Conservation (phyloP, 2,797 vertebrate genomes). For the Cephalopachus bancanus region DNA sequence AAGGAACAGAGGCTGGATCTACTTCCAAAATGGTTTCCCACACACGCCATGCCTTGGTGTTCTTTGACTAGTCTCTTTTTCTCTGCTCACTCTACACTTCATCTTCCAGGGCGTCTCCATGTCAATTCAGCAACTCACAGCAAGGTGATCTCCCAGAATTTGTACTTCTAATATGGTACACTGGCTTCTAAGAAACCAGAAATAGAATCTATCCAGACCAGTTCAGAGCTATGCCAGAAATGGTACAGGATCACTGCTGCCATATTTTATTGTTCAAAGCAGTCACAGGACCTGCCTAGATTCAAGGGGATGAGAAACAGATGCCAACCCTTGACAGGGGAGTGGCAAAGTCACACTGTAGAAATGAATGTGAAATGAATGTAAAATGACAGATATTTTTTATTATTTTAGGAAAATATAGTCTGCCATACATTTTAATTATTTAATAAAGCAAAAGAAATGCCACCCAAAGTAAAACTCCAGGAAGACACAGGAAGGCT, state of each 20-base stretch:
- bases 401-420: not conserved
- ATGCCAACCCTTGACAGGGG: not conserved
- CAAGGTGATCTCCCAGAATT: not conserved
- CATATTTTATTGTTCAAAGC: not conserved
- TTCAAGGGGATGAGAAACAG: not conserved
- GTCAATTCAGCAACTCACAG: not conserved
- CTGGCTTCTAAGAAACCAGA: not conserved
- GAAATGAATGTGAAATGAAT: not conserved
- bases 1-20: not conserved
- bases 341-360: not conserved
- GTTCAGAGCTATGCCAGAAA: not conserved
- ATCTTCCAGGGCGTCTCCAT: not conserved
- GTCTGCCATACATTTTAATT: not conserved
- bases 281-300: not conserved
- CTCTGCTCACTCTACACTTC: not conserved
- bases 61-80: rapidly evolving
- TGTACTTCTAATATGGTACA: not conserved
- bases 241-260: not conserved
- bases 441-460: conserved; percentile 15
- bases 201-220: not conserved
- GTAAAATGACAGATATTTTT: not conserved
- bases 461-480: no score
- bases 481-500: not conserved
- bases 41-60: rapidly evolving
- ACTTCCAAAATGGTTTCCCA: not conserved